Base-by-base conservation (phyloP, 2,797 vertebrate genomes). In the Spinus olivaceus region DNA sequence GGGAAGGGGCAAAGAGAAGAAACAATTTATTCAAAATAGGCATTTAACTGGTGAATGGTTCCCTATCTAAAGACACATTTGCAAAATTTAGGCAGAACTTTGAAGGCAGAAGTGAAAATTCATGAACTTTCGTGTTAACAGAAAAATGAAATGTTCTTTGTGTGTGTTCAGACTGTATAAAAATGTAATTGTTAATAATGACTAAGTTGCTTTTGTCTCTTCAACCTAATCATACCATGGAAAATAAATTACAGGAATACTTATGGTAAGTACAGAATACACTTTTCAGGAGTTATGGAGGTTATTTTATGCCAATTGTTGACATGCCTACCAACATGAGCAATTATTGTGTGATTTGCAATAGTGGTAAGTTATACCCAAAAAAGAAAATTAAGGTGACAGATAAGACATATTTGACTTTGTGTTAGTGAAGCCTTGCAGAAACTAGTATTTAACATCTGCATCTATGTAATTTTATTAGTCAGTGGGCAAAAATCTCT, bases 41-140 rank as follows among this genome's bases (percentile, higher is more conserved):
- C 11, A 14, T 78, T 91, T 88, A 81, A 41, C 22, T 79, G 25
- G 10, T 5, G 13, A 67, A 47, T 28, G 13, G 7, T 47, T 92
- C 21, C 11, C 9, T 77, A 12, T 35, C 17, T 76, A 32, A 90
- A 69, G 24, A 56, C 4, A 14, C 1, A 6, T 33, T 73, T 70
- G 28, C 44, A 63, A 73, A 92, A 73, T 53, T 63, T 54, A 33
- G 54, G 17, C n/a, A 76, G 35, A 32, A 72, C 15, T 81, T 84
- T n/a, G 39, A 82, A 77, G 20, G 22, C 15, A 1, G 30, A 70
- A 85, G 14, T 37, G 59, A 70, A 92, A 82, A 60, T 32, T 14
- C 17, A 25, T 50, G 0, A 37, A 51, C 4, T 39, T 46, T 6
- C 2, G 1, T 32, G 4, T 32, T 69, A 67, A n/a, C 3, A 63